phyloP scores from a whole-genome alignment of 2,113 vertebrate genomes.

The Lagopus muta region DNA sequence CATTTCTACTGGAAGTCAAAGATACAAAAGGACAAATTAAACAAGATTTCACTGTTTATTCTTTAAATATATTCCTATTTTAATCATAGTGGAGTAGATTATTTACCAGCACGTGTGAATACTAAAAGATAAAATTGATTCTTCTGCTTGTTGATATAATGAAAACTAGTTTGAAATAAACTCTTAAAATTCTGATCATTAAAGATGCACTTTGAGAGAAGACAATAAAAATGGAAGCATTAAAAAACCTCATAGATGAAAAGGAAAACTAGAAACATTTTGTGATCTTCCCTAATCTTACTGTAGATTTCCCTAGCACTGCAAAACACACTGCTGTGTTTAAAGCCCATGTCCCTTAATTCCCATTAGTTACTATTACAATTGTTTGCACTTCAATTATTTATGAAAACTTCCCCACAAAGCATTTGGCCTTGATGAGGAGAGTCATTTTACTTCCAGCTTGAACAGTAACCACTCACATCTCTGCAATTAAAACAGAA shows the following conservation, averaged over 20 bases:
- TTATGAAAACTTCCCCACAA: constrained; percentile 48
- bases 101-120: neutral
- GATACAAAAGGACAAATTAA: neutral
- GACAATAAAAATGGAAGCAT: neutral
- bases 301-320: neutral
- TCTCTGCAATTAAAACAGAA: constrained; percentile 52
- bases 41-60: neutral
- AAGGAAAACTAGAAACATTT: neutral
- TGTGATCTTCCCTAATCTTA: neutral
- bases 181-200: neutral
- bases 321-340: constrained; percentile 27
- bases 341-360: constrained; percentile 5
- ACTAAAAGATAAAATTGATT: neutral
- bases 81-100: neutral
- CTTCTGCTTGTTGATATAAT: neutral
- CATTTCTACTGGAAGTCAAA: neutral
- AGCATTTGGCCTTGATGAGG: constrained; percentile 50
- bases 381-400: constrained; percentile 57
- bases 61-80: neutral
- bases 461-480: neutral
- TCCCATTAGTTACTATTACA: constrained; percentile 49
- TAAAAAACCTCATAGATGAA: neutral
- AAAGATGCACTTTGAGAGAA: neutral
- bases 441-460: constrained; percentile 49
- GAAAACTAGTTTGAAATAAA: neutral